These are phyloP conservation scores for Lochmaea crataegi DNA, from an alignment of 2,888 invertebrate genomes.

Conservation along the genomic window DNA sequence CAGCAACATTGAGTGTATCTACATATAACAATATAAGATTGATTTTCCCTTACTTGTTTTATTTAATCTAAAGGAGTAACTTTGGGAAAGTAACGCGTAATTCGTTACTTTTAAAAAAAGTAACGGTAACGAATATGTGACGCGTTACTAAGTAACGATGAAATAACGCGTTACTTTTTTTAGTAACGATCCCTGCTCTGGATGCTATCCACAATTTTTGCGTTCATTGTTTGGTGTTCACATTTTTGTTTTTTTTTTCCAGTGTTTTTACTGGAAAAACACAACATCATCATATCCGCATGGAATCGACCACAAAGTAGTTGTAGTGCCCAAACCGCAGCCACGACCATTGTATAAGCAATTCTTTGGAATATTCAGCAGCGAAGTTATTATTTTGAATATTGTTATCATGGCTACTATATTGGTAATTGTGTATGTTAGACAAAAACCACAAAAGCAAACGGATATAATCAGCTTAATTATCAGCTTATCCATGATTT, in stretches of 20 bases:
- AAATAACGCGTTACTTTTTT: too few species aligned
- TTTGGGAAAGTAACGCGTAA: too few species aligned
- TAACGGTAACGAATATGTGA: too few species aligned
- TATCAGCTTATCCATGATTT: constrained; percentile 7
- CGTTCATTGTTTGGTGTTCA: too few species aligned
- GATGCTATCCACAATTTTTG: too few species aligned
- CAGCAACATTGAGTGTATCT: too few species aligned
- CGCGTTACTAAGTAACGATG: too few species aligned
- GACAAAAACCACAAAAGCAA: background rate
- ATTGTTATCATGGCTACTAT: constrained; percentile 9
- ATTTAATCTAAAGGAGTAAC: too few species aligned
- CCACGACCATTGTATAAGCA: constrained; percentile 24
- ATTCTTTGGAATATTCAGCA: constrained; percentile 23
- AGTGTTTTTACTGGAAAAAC: constrained; percentile 18
- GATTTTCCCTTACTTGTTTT: too few species aligned
- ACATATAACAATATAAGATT: too few species aligned
- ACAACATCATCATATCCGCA: constrained; percentile 32
- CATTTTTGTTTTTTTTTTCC: constrained; percentile 17
- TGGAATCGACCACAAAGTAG: constrained; percentile 21
- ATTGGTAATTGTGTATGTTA: background rate
- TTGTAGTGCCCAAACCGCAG: constrained; percentile 31
- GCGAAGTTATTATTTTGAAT: background rate
- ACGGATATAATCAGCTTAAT: background rate
- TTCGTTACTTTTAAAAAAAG: too few species aligned
- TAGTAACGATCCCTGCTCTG: too few species aligned